Conservation (phyloP, 2,888 invertebrate genomes). For the Seira musarum region DNA sequence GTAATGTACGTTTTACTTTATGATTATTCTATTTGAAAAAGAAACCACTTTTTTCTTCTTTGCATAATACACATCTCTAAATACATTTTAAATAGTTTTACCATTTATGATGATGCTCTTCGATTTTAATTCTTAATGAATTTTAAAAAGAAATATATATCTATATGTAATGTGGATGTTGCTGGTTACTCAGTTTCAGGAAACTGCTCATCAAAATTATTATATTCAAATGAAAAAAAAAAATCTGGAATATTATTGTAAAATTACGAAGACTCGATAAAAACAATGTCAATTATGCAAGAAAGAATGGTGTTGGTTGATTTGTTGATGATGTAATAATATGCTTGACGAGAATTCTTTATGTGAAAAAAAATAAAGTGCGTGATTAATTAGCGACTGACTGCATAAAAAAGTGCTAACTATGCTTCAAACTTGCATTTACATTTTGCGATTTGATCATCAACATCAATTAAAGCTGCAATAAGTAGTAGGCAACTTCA, state of each 20-base stretch:
- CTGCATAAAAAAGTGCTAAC: conserved; percentile 33
- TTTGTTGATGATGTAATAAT: conserved; percentile 31
- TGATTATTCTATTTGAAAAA: neutral
- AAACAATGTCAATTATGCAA: neutral
- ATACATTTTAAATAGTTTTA: neutral
- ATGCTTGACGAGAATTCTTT: conserved; percentile 53
- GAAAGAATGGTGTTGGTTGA: conserved; percentile 19
- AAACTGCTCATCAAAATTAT: too few species aligned
- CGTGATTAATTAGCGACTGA: conserved; percentile 60
- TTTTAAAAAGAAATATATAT: neutral
- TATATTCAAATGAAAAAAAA: too few species aligned
- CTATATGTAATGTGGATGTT: neutral
- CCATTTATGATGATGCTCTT: neutral
- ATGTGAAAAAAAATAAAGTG: conserved; percentile 53
- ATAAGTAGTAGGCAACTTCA: too few species aligned
- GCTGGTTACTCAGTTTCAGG: too few species aligned
- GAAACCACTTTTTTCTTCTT: conserved; percentile 37
- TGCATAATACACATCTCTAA: conserved; percentile 23
- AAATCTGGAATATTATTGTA: too few species aligned
- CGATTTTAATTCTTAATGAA: neutral
- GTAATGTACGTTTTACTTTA: conserved; percentile 11
- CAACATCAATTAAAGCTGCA: too few species aligned
- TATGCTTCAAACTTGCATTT: too few species aligned
- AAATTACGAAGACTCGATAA: too few species aligned
- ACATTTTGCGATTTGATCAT: too few species aligned